Evolutionary conservation across 2,888 invertebrate species (phyloP).

Genomic region (Melieria crassipennis): DNA sequence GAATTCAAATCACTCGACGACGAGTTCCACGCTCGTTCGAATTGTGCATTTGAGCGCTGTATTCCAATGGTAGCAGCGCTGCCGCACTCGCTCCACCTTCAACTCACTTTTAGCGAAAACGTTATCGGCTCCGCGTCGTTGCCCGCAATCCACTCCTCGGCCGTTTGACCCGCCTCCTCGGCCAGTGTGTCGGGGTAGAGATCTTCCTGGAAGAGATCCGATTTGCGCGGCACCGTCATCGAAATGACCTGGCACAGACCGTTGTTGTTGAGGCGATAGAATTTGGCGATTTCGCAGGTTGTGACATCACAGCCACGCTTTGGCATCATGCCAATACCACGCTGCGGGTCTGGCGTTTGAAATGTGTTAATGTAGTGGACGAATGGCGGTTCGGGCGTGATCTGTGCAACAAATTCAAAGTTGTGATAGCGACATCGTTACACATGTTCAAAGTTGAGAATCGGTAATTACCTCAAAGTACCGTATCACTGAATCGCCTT

Average conservation of each 20-base stretch:
- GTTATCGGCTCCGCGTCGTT: conserved; percentile 90
- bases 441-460: neutral
- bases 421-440: neutral
- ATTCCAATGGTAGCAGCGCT: conserved; percentile 49
- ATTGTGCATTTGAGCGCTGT: conserved; percentile 37
- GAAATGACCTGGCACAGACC: conserved; percentile 90
- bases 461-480: conserved; percentile 77
- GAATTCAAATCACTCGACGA: neutral
- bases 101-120: conserved; percentile 88
- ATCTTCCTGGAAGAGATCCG: conserved; percentile 97
- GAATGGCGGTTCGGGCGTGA: conserved; percentile 92
- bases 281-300: conserved; percentile 93
- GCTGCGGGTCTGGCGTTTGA: conserved; percentile 97
- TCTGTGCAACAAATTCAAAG: conserved; percentile 64
- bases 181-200: conserved; percentile 95
- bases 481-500: conserved; percentile 97
- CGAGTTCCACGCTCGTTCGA: neutral
- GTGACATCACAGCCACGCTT: conserved; percentile 96
- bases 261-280: conserved; percentile 94
- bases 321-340: conserved; percentile 98
- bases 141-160: conserved; percentile 92
- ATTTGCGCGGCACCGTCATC: conserved; percentile 99
- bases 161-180: conserved; percentile 86
- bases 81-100: conserved; percentile 27
- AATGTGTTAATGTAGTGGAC: conserved; percentile 97